Percentiles rank a stretch among this genome's conserved stretches.
phyloP scores from a whole-genome alignment of 2,888 invertebrate species.

The Bombylius major region DNA sequence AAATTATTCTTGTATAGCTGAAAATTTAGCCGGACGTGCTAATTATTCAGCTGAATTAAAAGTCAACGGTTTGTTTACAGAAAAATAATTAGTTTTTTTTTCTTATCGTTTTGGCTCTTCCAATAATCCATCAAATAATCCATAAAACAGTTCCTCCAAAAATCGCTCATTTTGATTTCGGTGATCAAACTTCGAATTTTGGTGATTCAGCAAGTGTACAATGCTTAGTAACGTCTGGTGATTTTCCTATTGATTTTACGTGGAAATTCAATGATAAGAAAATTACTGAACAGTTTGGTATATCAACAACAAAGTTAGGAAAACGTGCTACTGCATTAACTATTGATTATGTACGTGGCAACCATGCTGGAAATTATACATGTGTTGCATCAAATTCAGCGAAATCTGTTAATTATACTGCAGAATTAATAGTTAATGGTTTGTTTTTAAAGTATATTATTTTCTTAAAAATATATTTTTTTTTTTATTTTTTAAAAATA shows the following conservation, averaged over 20 bases:
- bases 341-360: constrained; percentile 54
- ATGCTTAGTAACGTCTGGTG: constrained; percentile 49
- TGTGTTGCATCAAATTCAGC: constrained; percentile 55
- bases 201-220: constrained; percentile 49
- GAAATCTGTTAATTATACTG: constrained; percentile 45
- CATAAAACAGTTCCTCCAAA: constrained; percentile 51
- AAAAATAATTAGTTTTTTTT: background rate
- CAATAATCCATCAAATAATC: background rate
- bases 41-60: constrained; percentile 56
- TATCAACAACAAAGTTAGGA: constrained; percentile 40
- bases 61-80: constrained; percentile 50
- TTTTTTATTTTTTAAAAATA: constrained; percentile 17
- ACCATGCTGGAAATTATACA: constrained; percentile 58
- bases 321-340: constrained; percentile 51
- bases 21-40: constrained; percentile 58
- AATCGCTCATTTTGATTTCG: constrained; percentile 57
- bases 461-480: constrained; percentile 4
- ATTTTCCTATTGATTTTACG: constrained; percentile 50
- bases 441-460: background rate
- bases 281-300: constrained; percentile 38
- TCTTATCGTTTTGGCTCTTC: background rate
- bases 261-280: constrained; percentile 49
- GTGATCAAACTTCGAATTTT: constrained; percentile 50
- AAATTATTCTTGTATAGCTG: constrained; percentile 62
- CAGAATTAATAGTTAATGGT: constrained; percentile 49